A percentile compares a stretch with the other conserved stretches of the same genome.
Conservation (phyloP, 2,888 invertebrate species). For the Octonoba sinensis region DNA sequence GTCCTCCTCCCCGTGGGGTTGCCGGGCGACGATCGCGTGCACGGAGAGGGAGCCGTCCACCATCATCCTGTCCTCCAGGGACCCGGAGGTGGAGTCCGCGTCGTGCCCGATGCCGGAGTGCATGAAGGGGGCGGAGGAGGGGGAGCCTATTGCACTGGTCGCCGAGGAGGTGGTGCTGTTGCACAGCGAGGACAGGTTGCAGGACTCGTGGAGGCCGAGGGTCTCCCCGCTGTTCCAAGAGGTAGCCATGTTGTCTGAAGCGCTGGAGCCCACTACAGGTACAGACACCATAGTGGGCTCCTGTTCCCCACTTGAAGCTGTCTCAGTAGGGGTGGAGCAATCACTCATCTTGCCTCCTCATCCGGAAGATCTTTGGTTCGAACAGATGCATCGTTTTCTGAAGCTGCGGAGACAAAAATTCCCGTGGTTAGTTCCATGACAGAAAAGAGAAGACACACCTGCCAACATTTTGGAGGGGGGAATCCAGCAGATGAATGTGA, state of each 20-base stretch:
- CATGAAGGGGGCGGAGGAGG: conserved; percentile 30
- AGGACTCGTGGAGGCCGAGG: conserved; percentile 25
- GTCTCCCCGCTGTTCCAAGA: conserved; percentile 47
- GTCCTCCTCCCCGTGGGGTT: conserved; percentile 32
- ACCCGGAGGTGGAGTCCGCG: conserved; percentile 52
- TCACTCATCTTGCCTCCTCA: conserved; percentile 57
- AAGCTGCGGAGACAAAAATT: not conserved
- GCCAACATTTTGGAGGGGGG: too few relatives aligned
- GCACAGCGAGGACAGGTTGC: conserved; percentile 12
- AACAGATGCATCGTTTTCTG: conserved; percentile 17
- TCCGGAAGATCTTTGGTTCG: conserved; percentile 30
- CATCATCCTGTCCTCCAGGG: conserved; percentile 45
- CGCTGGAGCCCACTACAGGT: conserved; percentile 62
- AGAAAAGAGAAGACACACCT: too few relatives aligned
- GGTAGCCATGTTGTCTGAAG: conserved; percentile 54
- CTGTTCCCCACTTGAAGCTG: conserved; percentile 58
- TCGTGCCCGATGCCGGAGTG: conserved; percentile 38
- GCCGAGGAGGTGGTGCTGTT: conserved; percentile 18
- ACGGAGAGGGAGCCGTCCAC: conserved; percentile 49
- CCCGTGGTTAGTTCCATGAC: too few relatives aligned
- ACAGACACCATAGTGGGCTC: conserved; percentile 64
- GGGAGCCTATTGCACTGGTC: conserved; percentile 24
- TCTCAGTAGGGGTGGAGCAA: conserved; percentile 34
- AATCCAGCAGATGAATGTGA: too few relatives aligned
- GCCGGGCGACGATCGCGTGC: conserved; percentile 46